phyloP scores from a whole-genome alignment of 2,888 invertebrate genomes.

The Caenorhabditis drosophilae region DNA sequence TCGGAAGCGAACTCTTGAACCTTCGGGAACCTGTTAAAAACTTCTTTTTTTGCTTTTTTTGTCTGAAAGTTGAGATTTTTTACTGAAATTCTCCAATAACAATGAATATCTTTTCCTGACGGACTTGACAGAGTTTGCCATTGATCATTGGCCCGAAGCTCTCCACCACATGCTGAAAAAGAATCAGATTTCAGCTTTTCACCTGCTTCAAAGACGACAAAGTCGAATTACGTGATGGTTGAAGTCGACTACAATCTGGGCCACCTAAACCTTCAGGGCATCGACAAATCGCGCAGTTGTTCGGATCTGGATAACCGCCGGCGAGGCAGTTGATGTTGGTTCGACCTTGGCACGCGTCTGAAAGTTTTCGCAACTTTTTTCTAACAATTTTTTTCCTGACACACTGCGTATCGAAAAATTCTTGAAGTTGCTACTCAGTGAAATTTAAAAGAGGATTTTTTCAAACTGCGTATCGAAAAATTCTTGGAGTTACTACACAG shows the following conservation, averaged over 20 bases:
- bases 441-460: not conserved
- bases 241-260: conserved; percentile 62
- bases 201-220: not conserved
- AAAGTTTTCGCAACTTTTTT: conserved; percentile 3
- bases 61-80: not conserved
- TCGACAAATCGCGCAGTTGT: conserved; percentile 61
- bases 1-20: conserved; percentile 65
- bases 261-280: conserved; percentile 68
- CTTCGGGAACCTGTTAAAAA: conserved; percentile 57
- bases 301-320: conserved; percentile 68
- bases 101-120: conserved; percentile 61
- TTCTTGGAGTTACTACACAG: too few species aligned
- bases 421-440: too few species aligned
- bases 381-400: too few species aligned
- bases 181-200: not conserved
- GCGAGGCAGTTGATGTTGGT: conserved; percentile 58
- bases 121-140: conserved; percentile 67
- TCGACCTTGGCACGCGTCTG: conserved; percentile 56
- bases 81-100: conserved; percentile 68
- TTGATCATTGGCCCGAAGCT: conserved; percentile 63
- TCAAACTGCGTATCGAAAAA: too few species aligned
- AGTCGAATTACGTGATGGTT: conserved; percentile 57
- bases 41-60: not conserved
- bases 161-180: conserved; percentile 62
- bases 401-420: too few species aligned